Evolutionary conservation across 2,888 invertebrate species (phyloP).

Genomic region (Tetropium fuscum): DNA sequence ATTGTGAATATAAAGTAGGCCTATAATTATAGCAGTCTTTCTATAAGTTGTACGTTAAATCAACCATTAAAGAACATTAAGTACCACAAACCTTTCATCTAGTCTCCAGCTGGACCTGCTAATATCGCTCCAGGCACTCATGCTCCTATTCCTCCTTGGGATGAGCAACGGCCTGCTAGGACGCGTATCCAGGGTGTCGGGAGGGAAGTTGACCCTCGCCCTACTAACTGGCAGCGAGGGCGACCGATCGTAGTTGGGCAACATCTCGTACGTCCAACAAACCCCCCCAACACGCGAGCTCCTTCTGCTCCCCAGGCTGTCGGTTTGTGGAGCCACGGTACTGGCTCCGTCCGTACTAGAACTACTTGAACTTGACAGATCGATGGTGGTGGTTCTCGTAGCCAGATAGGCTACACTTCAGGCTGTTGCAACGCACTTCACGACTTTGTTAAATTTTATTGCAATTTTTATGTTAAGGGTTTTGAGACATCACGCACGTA

Average conservation of each 20-base stretch:
- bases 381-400: conserved; percentile 12
- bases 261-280: conserved; percentile 67
- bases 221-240: conserved; percentile 61
- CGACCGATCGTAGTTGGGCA: conserved; percentile 60
- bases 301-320: conserved; percentile 50
- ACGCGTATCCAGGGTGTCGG: conserved; percentile 68
- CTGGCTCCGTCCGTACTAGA: conserved; percentile 35
- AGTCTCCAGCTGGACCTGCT: conserved; percentile 86
- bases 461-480: background rate
- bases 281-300: conserved; percentile 52
- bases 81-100: conserved; percentile 77
- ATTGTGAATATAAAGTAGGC: too few species aligned
- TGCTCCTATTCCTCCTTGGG: conserved; percentile 72
- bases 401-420: background rate
- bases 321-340: conserved; percentile 47
- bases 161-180: conserved; percentile 64
- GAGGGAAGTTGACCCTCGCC: conserved; percentile 77
- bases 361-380: conserved; percentile 19
- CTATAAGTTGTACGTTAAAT: too few species aligned
- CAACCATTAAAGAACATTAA: too few species aligned
- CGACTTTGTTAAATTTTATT: background rate
- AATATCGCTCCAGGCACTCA: conserved; percentile 91
- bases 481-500: too few species aligned
- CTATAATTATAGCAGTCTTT: too few species aligned
- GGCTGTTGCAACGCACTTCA: background rate